Evolutionary conservation across 2,113 vertebrate species (phyloP), one percentile per base, ranked within the genome.

Genomic region (Triplophysa tibetana): DNA sequence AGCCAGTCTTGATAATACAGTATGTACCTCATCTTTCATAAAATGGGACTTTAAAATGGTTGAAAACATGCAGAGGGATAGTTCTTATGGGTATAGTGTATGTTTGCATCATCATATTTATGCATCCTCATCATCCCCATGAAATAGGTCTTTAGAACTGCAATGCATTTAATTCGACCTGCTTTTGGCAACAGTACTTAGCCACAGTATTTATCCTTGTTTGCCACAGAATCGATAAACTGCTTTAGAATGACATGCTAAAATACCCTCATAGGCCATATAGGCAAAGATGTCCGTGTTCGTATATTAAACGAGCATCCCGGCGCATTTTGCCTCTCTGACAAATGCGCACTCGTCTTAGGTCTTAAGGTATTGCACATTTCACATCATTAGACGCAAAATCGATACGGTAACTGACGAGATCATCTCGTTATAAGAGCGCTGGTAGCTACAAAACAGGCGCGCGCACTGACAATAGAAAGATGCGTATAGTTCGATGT

Each of bases 381-480:
- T 77, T 66, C 66, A 84, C 41, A 83, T 70, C 33, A 83, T 80
- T 29, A 80, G 61, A 67, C 48, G 29, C 14, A 56, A 4, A 68
- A 79, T 75, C 68, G 80, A 78, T 70, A 81, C 17, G 33, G 21
- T 77, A 50, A 65, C 75, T 50, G 60, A 61, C n/a, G 21, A 29
- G 41, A 67, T 23, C 66, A 11, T 45, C 29, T 77, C 61, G 62
- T 77, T 77, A 77, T 52, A 43, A 26, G 45, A 77, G 75, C 62
- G 43, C 26, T 17, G 23, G 50, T 70, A 70, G 62, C 74, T 14
- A 75, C 60, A 21, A 58, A 24, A 52, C 61, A 63, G 26, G 50
- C 13, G 61, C 74, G 74, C 61, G 74, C 60, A 61, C 45, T 65
- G 43, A 76, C 74, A 64, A 16, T 52, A 11, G 45, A 52, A 73